Conservation (phyloP, 2,113 vertebrate species). For the Etheostoma spectabile region DNA sequence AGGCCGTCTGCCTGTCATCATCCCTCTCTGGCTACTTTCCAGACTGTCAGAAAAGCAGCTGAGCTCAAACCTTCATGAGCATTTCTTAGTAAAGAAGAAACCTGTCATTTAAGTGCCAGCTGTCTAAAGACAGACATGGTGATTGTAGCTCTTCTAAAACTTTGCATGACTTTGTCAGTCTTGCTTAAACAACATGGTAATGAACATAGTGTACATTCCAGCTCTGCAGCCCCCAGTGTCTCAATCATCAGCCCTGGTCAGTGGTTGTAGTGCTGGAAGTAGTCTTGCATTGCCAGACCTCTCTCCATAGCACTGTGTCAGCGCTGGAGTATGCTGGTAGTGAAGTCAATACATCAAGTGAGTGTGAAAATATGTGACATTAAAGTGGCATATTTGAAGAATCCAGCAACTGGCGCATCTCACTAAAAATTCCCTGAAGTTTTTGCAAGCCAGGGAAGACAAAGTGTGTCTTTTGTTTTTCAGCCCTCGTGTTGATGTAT, state of each 20-base stretch:
- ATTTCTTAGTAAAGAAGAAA: slow-evolving; percentile 66
- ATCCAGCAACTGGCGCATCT: slow-evolving; percentile 68
- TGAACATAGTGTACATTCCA: slow-evolving; percentile 35
- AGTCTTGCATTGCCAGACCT: no score
- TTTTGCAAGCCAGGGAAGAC: slow-evolving; percentile 62
- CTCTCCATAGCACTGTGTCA: no score
- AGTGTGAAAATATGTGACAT: slow-evolving; percentile 58
- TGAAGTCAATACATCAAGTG: slow-evolving; percentile 30
- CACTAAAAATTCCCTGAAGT: slow-evolving; percentile 68
- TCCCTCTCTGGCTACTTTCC: slow-evolving; percentile 66
- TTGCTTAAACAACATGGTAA: slow-evolving; percentile 16
- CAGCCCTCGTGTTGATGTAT: slow-evolving; percentile 30
- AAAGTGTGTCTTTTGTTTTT: slow-evolving; percentile 71
- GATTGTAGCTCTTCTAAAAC: slow-evolving; percentile 55
- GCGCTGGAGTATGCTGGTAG: neutral
- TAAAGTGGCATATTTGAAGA: slow-evolving; percentile 72
- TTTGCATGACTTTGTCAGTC: slow-evolving; percentile 24
- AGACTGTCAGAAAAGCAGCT: slow-evolving; percentile 65
- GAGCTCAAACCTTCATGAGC: slow-evolving; percentile 47
- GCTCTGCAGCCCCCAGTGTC: neutral
- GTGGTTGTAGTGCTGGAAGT: slow-evolving; percentile 3
- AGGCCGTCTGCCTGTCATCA: slow-evolving; percentile 76
- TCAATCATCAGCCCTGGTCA: slow-evolving; percentile 34
- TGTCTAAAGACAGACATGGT: slow-evolving; percentile 38
- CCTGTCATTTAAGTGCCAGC: slow-evolving; percentile 48